Evolutionary conservation across 35 echinoderm and acorn worm species (phyloP).

Genomic region (Nesometra sesokonis): DNA sequence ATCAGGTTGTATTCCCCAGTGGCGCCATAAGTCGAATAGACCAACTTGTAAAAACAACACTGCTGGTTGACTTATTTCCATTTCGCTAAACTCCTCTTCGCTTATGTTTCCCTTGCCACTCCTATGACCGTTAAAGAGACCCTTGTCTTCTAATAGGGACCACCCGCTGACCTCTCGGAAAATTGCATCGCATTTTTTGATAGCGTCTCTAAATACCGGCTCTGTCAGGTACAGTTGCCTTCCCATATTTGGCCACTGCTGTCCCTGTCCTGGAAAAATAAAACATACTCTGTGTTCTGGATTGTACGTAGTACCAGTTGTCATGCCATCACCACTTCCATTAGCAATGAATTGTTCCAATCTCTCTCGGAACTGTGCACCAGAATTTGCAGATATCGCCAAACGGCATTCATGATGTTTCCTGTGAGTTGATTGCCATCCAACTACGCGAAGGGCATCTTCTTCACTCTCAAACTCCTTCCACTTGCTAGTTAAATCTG

Average conservation of each 20-base stretch:
- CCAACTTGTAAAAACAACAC: conserved; percentile 76
- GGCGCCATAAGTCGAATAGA: conserved; percentile 36
- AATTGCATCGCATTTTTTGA: conserved; percentile 65
- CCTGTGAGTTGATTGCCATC: conserved; percentile 58
- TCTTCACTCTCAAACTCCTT: conserved; percentile 29
- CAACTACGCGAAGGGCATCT: conserved; percentile 60
- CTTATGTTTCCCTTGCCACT: not conserved
- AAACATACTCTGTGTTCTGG: conserved; percentile 67
- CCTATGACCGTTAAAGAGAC: not conserved
- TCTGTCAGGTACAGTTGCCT: conserved; percentile 59
- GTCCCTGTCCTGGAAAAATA: conserved; percentile 93
- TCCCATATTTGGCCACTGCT: conserved; percentile 88
- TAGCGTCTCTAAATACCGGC: conserved; percentile 35
- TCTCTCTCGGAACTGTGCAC: conserved; percentile 38
- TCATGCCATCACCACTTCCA: conserved; percentile 6
- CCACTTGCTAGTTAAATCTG: conserved; percentile 57
- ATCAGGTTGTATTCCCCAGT: conserved; percentile 72
- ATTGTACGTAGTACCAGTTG: conserved; percentile 4
- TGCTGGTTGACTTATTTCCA: conserved; percentile 67
- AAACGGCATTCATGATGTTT: conserved; percentile 61
- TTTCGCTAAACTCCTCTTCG: conserved; percentile 33
- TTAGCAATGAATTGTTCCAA: conserved; percentile 37
- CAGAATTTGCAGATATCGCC: conserved; percentile 51
- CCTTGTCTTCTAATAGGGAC: conserved; percentile 47
- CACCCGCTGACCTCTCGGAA: conserved; percentile 82